Evolutionary conservation across 2,797 vertebrate genomes (phyloP).

Genomic region (Acipenser ruthenus): DNA sequence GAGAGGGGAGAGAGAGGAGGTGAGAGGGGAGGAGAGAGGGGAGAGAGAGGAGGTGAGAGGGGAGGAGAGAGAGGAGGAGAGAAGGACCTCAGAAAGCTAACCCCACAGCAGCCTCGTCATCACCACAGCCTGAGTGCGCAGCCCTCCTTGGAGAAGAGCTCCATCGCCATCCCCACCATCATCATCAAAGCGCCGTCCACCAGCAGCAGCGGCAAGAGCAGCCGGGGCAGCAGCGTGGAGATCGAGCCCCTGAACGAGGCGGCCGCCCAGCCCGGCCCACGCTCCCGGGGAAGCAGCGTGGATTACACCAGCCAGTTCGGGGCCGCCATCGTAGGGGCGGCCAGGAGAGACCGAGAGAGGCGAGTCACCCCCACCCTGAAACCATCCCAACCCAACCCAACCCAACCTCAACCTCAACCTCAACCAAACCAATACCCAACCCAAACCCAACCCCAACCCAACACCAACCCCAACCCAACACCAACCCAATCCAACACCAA

Average conservation of each 20-base stretch:
- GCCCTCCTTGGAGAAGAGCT: constrained; percentile 72
- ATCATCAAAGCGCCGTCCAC: constrained; percentile 90
- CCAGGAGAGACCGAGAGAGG: constrained; percentile 64
- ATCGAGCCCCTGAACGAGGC: constrained; percentile 53
- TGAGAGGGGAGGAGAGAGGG: too few relatives aligned
- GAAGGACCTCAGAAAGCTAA: constrained; percentile 43
- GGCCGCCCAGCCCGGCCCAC: constrained; percentile 45
- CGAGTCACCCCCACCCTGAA: constrained; percentile 26
- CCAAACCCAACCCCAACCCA: too few relatives aligned
- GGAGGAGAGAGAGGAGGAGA: constrained; percentile 53
- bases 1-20: too few relatives aligned
- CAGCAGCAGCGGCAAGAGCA: constrained; percentile 88
- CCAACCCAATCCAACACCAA: too few relatives aligned
- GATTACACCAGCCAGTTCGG: constrained; percentile 85
- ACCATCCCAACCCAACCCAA: too few relatives aligned
- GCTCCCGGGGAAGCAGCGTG: too few relatives aligned
- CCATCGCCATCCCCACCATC: constrained; percentile 86
- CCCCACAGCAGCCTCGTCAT: constrained; percentile 29
- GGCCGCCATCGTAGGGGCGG: constrained; percentile 65
- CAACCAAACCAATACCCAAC: too few relatives aligned
- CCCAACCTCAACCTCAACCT: too few relatives aligned
- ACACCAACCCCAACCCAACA: too few relatives aligned
- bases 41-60: too few relatives aligned
- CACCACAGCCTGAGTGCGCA: constrained; percentile 29
- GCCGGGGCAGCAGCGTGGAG: constrained; percentile 89